These are phyloP conservation scores for Vulpes vulpes DNA, from an alignment of 2,113 vertebrate species.

Conservation along the genomic window DNA sequence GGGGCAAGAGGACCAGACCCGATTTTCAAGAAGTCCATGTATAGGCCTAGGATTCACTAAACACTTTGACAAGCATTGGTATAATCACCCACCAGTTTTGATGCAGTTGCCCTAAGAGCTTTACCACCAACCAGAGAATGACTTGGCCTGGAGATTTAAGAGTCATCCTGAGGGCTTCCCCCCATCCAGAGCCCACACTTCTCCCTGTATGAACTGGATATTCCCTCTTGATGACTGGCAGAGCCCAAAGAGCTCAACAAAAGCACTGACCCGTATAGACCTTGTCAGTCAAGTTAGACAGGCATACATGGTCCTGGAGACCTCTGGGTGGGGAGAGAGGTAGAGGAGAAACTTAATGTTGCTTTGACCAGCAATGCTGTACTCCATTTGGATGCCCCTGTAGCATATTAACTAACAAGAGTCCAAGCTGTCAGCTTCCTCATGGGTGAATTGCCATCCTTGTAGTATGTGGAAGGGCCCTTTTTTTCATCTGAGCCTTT, in stretches of 20 bases:
- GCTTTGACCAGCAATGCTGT: not conserved
- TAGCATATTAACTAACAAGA: not conserved
- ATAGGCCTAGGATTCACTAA: not conserved
- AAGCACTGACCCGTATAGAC: not conserved
- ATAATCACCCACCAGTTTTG: not conserved
- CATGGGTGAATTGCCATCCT: not conserved
- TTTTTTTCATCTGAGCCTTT: conserved; percentile 6
- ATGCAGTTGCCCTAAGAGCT: not conserved
- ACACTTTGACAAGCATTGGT: not conserved
- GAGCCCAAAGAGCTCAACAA: not conserved
- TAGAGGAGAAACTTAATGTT: not conserved
- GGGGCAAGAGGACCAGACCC: not conserved
- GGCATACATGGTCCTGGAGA: not conserved
- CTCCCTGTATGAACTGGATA: not conserved
- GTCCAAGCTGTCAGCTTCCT: not conserved
- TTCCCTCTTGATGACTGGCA: not conserved
- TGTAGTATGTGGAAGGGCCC: not conserved
- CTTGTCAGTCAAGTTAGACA: conserved; percentile 23
- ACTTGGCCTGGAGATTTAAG: not conserved
- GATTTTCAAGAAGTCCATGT: not conserved
- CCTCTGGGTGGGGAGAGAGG: not conserved
- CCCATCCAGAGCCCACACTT: not conserved
- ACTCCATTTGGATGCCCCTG: not conserved
- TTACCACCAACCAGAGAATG: not conserved
- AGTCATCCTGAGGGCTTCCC: not conserved